phyloP scores from a whole-genome alignment of 2,113 vertebrate species.

The Strigops habroptila region DNA sequence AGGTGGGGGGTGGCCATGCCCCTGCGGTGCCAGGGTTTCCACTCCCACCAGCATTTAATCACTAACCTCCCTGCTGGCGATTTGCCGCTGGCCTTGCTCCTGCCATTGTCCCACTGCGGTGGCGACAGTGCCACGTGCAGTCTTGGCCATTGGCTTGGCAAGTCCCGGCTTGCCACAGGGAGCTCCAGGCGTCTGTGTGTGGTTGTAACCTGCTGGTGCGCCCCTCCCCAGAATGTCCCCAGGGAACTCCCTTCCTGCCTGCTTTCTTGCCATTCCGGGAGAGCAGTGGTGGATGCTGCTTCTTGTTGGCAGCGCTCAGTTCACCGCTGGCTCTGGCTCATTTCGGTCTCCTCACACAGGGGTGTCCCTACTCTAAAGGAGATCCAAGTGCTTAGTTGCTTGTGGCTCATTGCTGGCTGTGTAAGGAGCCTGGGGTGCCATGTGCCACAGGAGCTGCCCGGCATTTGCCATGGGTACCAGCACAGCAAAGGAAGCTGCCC shows the following conservation, averaged over 20 bases:
- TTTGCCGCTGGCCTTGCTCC: not conserved
- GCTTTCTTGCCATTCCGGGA: not conserved
- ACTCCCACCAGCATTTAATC: not conserved
- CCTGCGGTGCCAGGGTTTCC: rapidly evolving
- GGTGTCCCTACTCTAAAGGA: no score
- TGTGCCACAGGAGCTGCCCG: rapidly evolving
- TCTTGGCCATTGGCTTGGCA: rapidly evolving
- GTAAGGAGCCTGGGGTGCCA: no score
- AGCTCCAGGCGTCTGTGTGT: not conserved
- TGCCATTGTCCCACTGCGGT: rapidly evolving
- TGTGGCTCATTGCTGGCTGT: rapidly evolving
- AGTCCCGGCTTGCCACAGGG: rapidly evolving
- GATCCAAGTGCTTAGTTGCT: no score
- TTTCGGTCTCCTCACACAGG: not conserved
- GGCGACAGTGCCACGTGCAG: rapidly evolving
- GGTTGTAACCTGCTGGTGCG: rapidly evolving
- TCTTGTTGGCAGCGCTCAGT: not conserved
- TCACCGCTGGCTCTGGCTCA: not conserved
- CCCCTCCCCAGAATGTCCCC: not conserved
- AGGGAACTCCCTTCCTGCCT: rapidly evolving
- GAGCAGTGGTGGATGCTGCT: rapidly evolving
- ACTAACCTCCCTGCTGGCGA: rapidly evolving
- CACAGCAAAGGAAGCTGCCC: rapidly evolving
- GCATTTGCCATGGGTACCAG: not conserved
- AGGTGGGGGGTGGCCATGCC: rapidly evolving